Evolutionary conservation across 2,113 vertebrate genomes (phyloP), one percentile per base, ranked within the genome.

Genomic region (Regulus satrapa): DNA sequence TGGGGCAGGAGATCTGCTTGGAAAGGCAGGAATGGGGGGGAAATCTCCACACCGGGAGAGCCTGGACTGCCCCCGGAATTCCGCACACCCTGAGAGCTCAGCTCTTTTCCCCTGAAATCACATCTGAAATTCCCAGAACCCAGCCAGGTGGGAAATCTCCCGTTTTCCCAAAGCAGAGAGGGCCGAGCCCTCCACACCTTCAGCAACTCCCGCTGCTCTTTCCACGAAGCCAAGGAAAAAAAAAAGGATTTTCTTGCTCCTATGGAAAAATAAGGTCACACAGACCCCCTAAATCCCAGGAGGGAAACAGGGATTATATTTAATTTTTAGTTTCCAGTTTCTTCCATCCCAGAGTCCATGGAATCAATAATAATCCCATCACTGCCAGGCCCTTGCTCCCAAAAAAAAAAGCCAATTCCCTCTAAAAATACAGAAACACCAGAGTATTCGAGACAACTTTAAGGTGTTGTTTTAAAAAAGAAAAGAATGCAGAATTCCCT

Each of bases 251-350:
- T 90, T 55, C 40, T 56, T 36, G 4, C 19, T 76, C 78, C 54
- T 38, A 0, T 6, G n/a, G 62, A 48, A 59, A 28, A 55, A 45
- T 26, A 76, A 83, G 12, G 18, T 64, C 51, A 25, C 16, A 14
- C 17, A 52, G 28, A 58, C 10, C 43, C 76, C 2, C n/a, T n/a
- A 2, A 26, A 62, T 7, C 16, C 71, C 29, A n/a, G 38, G 8
- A 45, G n/a, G 3, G 3, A 66, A 54, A 76, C 0, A 0, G 0
- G 13, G 41, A 45, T 45, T 38, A 0, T 10, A 31, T 24, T 21
- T 25, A 46, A 24, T 4, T 29, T 56, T 68, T 18, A 24, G 4
- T 29, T 56, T 73, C 16, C 67, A 49, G 23, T 6, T 64, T 51
- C 26, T 56, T 51, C 10, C 55, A 62, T 2, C 31, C 18, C 52